Conservation (phyloP, 1,140 invertebrate species). For the Pectinophora gossypiella region DNA sequence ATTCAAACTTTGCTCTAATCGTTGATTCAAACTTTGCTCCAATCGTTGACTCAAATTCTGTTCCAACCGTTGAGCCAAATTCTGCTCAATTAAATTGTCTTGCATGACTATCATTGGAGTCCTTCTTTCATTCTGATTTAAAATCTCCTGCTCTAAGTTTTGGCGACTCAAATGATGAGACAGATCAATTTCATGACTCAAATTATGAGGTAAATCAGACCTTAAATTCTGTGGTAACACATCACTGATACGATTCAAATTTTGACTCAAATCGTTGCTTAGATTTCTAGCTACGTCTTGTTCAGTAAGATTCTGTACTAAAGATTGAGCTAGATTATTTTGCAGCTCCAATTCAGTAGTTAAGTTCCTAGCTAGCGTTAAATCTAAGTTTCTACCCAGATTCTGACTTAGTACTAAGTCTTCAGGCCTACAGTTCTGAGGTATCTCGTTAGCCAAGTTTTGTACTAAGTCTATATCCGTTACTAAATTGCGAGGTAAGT, state of each 20-base stretch:
- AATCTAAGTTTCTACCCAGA: constrained; percentile 37
- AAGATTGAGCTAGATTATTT: constrained; percentile 29
- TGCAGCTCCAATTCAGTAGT: constrained; percentile 52
- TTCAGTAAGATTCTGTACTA: constrained; percentile 42
- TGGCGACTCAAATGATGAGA: constrained; percentile 40
- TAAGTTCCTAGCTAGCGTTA: constrained; percentile 30
- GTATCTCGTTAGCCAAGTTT: not conserved
- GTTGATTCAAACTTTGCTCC: constrained; percentile 33
- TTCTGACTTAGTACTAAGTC: constrained; percentile 22
- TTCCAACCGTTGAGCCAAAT: constrained; percentile 28
- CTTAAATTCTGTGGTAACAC: constrained; percentile 29
- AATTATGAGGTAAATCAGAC: constrained; percentile 34
- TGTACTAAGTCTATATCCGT: not conserved
- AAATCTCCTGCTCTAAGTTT: constrained; percentile 33
- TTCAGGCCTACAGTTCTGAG: not conserved
- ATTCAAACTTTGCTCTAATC: constrained; percentile 32
- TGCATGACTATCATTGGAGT: constrained; percentile 13
- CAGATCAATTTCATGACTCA: constrained; percentile 43
- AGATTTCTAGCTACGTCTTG: constrained; percentile 20
- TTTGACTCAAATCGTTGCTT: constrained; percentile 25
- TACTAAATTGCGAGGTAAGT: constrained; percentile 41
- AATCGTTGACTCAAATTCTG: constrained; percentile 29
- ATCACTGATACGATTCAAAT: constrained; percentile 37
- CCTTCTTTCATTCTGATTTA: constrained; percentile 33
- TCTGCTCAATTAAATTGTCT: constrained; percentile 30